Conservation (phyloP, 92 coral and sea anemone genomes). For the Phymanthus crucifer region DNA sequence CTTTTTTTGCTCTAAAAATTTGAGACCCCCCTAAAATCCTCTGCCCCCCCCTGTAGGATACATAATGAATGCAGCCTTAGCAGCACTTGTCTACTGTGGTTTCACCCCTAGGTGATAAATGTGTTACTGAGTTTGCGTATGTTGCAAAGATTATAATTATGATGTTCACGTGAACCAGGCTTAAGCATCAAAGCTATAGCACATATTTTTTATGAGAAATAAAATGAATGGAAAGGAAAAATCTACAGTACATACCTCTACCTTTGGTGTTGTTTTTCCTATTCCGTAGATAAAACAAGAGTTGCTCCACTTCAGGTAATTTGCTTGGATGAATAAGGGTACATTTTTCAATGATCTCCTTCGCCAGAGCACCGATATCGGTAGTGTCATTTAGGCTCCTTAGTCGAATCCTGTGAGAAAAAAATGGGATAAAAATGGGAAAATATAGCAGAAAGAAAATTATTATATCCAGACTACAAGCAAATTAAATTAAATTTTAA, state of each 20-base stretch:
- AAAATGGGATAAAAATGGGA: too few relatives aligned
- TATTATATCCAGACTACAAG: not conserved
- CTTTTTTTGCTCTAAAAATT: too few relatives aligned
- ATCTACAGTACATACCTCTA: conserved; percentile 37
- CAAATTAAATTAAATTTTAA: not conserved
- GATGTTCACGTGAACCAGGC: too few relatives aligned
- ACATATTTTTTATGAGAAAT: too few relatives aligned
- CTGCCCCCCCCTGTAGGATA: too few relatives aligned
- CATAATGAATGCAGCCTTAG: too few relatives aligned
- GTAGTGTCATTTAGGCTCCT: conserved; percentile 89
- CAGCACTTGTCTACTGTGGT: too few relatives aligned
- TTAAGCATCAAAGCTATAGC: too few relatives aligned
- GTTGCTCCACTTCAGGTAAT: conserved; percentile 95
- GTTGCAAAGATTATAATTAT: too few relatives aligned
- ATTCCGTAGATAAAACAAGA: conserved; percentile 89
- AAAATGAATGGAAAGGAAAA: not conserved
- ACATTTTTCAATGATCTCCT: conserved; percentile 93
- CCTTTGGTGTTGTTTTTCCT: conserved; percentile 66
- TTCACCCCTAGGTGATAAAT: too few relatives aligned
- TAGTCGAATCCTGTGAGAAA: conserved; percentile 73
- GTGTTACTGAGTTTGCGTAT: too few relatives aligned
- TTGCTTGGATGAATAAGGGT: conserved; percentile 95
- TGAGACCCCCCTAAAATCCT: too few relatives aligned
- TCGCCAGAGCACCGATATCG: conserved; percentile 79
- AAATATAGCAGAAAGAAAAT: not conserved